Conservation (phyloP, 2,888 invertebrate genomes). For the Dyspetes luteomarginatus region DNA sequence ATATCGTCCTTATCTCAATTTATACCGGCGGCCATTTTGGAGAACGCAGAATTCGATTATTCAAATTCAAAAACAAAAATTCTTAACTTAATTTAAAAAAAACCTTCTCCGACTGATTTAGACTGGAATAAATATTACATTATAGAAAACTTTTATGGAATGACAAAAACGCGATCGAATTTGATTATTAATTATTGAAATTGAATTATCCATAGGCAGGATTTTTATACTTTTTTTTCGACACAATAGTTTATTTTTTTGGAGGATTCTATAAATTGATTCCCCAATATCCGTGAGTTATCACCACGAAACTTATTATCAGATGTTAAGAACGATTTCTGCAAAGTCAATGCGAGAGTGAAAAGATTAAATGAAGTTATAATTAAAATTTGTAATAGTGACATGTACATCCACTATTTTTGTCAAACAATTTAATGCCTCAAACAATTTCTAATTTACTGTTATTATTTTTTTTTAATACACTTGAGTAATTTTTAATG, state of each 20-base stretch:
- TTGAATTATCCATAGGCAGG: not conserved
- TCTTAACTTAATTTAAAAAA: not conserved
- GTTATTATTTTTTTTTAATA: not conserved
- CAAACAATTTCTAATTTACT: not conserved
- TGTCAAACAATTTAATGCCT: not conserved
- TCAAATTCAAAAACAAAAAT: not conserved
- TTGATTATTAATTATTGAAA: not conserved
- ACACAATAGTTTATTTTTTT: not conserved
- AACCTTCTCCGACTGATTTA: no score
- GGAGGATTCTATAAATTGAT: no score
- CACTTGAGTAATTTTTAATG: not conserved
- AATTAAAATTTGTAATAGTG: not conserved
- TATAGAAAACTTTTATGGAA: not conserved
- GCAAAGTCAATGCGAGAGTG: not conserved
- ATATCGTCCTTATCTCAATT: not conserved
- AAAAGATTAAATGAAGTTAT: not conserved
- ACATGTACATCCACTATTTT: not conserved
- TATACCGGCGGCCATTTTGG: slow-evolving; percentile 2
- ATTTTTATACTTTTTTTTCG: no score
- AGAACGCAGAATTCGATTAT: not conserved
- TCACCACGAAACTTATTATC: slow-evolving; percentile 8
- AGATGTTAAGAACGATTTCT: slow-evolving; percentile 34
- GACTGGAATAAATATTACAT: not conserved
- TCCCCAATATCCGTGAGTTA: not conserved
- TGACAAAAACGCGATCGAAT: not conserved